Percentiles rank a stretch among this genome's conserved stretches.
These are phyloP conservation scores for Caradrina kadenii DNA, from an alignment of 2,888 invertebrate species.

Conservation along the genomic window DNA sequence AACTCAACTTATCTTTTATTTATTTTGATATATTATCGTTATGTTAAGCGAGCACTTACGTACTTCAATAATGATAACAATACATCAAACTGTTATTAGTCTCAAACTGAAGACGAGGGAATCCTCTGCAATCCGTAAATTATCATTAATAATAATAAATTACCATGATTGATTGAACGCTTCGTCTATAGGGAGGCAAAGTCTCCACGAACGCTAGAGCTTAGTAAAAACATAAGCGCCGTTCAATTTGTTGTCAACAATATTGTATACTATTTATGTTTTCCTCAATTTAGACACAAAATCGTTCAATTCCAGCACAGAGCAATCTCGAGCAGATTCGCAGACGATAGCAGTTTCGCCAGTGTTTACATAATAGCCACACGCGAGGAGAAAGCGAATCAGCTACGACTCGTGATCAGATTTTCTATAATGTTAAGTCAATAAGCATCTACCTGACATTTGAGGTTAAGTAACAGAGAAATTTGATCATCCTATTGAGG, in stretches of 20 bases:
- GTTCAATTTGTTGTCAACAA: constrained; percentile 29
- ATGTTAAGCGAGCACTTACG: constrained; percentile 7
- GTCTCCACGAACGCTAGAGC: constrained; percentile 19
- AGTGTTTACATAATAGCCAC: constrained; percentile 73
- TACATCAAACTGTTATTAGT: constrained; percentile 55
- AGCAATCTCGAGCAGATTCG: constrained; percentile 67
- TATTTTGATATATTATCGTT: constrained; percentile 34
- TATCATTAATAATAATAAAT: constrained; percentile 58
- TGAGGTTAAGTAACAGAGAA: constrained; percentile 37
- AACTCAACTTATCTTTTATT: constrained; percentile 64
- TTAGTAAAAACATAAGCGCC: constrained; percentile 19
- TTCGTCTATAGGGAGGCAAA: constrained; percentile 26
- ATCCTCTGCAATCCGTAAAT: constrained; percentile 50
- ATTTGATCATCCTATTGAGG: constrained; percentile 30
- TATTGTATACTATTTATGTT: constrained; percentile 34
- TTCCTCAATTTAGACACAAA: constrained; percentile 39
- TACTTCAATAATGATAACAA: constrained; percentile 42
- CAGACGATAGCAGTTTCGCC: constrained; percentile 69
- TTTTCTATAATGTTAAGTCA: constrained; percentile 68
- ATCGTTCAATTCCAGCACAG: constrained; percentile 52
- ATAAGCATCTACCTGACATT: constrained; percentile 67
- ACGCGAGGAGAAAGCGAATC: constrained; percentile 71
- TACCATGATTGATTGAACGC: constrained; percentile 46
- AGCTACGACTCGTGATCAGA: constrained; percentile 66
- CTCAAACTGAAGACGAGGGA: constrained; percentile 44